Percentiles rank a stretch among this genome's conserved stretches.
Conservation (phyloP, 2,113 vertebrate species). For the Barbus barbus region DNA sequence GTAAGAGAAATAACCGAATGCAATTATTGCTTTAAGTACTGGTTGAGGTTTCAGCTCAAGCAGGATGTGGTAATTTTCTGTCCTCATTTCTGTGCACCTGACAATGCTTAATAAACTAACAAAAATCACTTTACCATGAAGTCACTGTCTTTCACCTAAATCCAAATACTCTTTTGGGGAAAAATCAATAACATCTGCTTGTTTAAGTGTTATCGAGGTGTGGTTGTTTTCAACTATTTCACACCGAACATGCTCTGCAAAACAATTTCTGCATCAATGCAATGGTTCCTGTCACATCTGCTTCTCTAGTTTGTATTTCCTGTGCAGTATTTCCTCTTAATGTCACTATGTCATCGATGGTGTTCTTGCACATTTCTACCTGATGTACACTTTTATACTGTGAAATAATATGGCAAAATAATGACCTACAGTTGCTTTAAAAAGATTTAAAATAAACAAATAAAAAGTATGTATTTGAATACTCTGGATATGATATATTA, state of each 20-base stretch:
- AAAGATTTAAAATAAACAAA: neutral
- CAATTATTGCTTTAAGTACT: constrained; percentile 30
- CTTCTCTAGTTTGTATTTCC: constrained; percentile 50
- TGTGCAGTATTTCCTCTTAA: constrained; percentile 52
- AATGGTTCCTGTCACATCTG: constrained; percentile 52
- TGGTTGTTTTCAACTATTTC: constrained; percentile 1
- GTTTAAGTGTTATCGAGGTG: constrained; percentile 20
- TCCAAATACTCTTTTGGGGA: neutral
- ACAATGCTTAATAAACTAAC: constrained; percentile 8
- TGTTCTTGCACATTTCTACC: neutral
- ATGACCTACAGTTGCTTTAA: neutral
- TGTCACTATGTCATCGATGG: constrained; percentile 28
- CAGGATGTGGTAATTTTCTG: constrained; percentile 59
- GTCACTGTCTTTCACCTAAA: neutral
- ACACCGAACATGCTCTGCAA: neutral
- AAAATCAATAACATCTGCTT: neutral
- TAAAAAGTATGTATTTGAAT: no score
- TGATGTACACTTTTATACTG: neutral
- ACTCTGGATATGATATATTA: neutral
- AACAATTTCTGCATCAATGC: constrained; percentile 6
- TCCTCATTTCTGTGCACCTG: constrained; percentile 7
- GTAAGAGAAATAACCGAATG: neutral
- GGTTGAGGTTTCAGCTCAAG: neutral
- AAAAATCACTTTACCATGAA: neutral
- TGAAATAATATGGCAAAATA: neutral